phyloP scores from a whole-genome alignment of 2,888 invertebrate species.

The Diaperis boleti region DNA sequence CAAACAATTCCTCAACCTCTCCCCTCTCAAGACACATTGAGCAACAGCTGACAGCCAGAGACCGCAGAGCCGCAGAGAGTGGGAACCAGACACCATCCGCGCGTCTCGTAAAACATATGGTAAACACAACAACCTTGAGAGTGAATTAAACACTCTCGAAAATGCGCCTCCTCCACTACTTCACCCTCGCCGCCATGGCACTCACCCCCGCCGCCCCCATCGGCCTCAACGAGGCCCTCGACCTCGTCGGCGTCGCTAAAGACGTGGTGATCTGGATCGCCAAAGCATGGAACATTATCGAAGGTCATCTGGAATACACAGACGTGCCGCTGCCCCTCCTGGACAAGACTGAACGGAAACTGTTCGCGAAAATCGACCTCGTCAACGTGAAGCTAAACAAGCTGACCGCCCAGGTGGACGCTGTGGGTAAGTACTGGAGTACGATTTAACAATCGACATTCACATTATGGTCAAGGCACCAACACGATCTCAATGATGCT shows the following conservation, averaged over 20 bases:
- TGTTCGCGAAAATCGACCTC: constrained; percentile 69
- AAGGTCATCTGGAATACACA: constrained; percentile 66
- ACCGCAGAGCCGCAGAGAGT: too few relatives aligned
- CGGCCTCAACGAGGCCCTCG: constrained; percentile 53
- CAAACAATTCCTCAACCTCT: too few relatives aligned
- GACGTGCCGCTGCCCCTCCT: constrained; percentile 73
- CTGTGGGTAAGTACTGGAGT: constrained; percentile 53
- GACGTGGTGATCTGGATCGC: constrained; percentile 73
- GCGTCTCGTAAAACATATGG: too few relatives aligned
- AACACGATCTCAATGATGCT: constrained; percentile 53
- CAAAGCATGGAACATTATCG: constrained; percentile 75
- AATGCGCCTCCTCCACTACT: constrained; percentile 15
- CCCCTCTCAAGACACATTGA: too few relatives aligned
- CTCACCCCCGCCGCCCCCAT: constrained; percentile 1
- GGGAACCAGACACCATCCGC: too few relatives aligned
- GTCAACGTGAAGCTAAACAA: constrained; percentile 63
- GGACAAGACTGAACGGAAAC: constrained; percentile 72
- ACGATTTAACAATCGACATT: too few relatives aligned
- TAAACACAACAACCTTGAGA: too few relatives aligned
- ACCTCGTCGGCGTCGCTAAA: constrained; percentile 71
- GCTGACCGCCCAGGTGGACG: constrained; percentile 60
- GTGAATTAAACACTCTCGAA: too few relatives aligned
- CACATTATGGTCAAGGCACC: constrained; percentile 29
- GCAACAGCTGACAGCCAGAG: too few relatives aligned
- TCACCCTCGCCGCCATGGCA: background rate